Evolutionary conservation across 2,113 vertebrate species (phyloP).

Genomic region (Chascanopsetta lugubris): DNA sequence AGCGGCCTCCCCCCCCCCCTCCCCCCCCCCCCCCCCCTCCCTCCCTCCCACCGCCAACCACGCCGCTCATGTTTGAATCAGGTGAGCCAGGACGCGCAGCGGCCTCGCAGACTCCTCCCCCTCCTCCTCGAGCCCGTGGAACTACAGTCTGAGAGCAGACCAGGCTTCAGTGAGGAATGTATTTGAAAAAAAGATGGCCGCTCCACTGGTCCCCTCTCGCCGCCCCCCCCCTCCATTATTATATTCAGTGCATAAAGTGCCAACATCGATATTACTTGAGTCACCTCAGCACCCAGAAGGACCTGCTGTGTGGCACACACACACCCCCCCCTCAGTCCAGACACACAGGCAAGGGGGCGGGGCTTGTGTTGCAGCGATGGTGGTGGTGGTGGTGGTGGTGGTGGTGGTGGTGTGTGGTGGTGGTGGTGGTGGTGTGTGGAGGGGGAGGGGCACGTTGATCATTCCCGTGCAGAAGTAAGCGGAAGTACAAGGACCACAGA

Average conservation of each 20-base stretch:
- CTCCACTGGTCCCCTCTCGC: conserved; percentile 27
- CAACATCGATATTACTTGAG: conserved; percentile 74
- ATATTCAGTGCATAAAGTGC: conserved; percentile 79
- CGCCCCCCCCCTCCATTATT: conserved; percentile 25
- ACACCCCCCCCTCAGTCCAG: background rate
- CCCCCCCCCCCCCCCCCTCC: background rate
- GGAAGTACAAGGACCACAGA: conserved; percentile 48
- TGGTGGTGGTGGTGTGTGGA: background rate
- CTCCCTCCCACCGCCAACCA: accelerated
- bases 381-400: background rate
- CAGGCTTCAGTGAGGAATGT: conserved; percentile 41
- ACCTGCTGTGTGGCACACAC: conserved; percentile 1
- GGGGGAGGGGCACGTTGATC: conserved; percentile 13
- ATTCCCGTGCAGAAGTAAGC: conserved; percentile 54
- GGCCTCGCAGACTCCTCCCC: conserved; percentile 5
- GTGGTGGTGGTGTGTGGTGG: background rate
- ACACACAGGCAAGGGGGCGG: background rate
- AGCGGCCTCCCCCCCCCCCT: conserved; percentile 7
- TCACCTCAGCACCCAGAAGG: conserved; percentile 49
- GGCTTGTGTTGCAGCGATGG: no score
- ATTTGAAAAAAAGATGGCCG: conserved; percentile 26
- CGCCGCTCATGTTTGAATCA: conserved; percentile 2
- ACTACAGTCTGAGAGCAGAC: background rate
- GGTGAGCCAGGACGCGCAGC: conserved; percentile 5
- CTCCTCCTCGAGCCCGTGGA: background rate